These are phyloP conservation scores for Phallusia fumigata DNA, from an alignment of 23 tunicate genomes.

Conservation along the genomic window DNA sequence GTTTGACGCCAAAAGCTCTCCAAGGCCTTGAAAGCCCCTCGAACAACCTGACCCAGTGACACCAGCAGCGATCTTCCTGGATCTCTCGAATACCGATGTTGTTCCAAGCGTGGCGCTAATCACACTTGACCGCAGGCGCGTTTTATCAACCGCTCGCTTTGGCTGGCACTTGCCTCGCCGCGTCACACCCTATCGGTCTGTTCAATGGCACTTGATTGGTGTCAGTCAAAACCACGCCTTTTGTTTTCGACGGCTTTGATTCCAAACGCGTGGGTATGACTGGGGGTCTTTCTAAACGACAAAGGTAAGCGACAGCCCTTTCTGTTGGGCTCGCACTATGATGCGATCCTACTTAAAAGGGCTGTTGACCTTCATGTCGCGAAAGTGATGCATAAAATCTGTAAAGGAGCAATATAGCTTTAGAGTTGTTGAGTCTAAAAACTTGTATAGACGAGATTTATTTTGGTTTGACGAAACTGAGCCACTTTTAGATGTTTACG, in stretches of 20 bases:
- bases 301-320: no score
- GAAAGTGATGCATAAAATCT: no score
- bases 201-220: neutral
- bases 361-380: no score
- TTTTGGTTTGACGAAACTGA: no score
- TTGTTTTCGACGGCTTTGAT: neutral
- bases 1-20: neutral
- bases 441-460: no score
- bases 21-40: neutral
- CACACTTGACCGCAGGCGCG: constrained; percentile 3
- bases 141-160: neutral
- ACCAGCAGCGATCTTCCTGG: neutral
- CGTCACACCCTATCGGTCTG: neutral
- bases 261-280: no score
- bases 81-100: neutral
- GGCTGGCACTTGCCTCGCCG: constrained; percentile 3
- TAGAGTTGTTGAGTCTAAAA: no score
- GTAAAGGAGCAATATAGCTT: no score
- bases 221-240: constrained; percentile 6
- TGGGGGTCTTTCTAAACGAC: no score
- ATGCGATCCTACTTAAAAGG: no score
- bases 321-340: no score
- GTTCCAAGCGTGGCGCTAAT: neutral
- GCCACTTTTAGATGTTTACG: no score
- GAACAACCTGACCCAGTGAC: neutral